Percentiles rank a stretch among this genome's conserved stretches.
Evolutionary conservation across 1,140 invertebrate genomes (phyloP).

Genomic region (Armadillidium nasatum): DNA sequence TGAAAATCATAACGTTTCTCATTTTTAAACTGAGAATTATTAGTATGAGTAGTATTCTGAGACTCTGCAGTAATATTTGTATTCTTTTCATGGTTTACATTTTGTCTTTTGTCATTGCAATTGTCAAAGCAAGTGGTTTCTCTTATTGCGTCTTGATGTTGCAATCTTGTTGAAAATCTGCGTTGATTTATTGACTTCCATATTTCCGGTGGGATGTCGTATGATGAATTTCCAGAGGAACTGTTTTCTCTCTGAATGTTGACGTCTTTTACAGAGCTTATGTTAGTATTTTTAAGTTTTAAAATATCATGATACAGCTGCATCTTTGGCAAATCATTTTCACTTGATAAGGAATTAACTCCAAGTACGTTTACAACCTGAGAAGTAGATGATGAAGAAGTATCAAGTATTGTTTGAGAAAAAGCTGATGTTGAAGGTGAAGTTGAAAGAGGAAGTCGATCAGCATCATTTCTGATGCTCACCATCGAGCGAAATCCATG

Average conservation of each 20-base stretch:
- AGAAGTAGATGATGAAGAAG: neutral
- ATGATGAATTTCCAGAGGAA: neutral
- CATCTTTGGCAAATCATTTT: neutral
- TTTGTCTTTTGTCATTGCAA: neutral
- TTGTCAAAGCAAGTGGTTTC: neutral
- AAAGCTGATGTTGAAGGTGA: neutral
- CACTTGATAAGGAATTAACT: neutral
- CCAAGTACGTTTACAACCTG: neutral
- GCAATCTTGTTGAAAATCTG: neutral
- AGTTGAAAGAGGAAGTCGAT: neutral
- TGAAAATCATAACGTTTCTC: neutral
- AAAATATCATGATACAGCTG: neutral
- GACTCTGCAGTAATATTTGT: neutral
- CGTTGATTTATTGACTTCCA: neutral
- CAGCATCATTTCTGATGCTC: neutral
- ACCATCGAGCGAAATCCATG: neutral
- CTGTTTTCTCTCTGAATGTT: neutral
- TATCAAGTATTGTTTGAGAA: neutral
- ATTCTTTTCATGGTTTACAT: neutral
- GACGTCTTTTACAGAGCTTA: neutral
- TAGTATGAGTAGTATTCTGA: neutral
- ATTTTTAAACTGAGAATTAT: neutral
- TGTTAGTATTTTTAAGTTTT: conserved; percentile 4
- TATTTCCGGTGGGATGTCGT: neutral
- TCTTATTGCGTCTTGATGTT: neutral